Base-by-base conservation (phyloP, 2,797 vertebrate genomes). In the Chloroceryle inda region DNA sequence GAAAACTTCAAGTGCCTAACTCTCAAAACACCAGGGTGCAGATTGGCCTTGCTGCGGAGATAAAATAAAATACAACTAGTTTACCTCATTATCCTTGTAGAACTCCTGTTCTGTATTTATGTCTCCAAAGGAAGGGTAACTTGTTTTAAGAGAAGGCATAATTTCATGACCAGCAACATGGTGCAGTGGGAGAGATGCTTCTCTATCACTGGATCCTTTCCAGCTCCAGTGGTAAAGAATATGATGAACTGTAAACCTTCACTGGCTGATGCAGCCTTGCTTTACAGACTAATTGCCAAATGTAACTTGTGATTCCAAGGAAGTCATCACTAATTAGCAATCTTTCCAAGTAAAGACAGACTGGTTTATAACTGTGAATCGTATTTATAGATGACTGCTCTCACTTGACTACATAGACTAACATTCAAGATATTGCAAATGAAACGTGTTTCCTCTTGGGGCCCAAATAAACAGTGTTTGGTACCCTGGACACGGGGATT, bases 1-100 rank as follows among this genome's bases (percentile, higher is more conserved):
- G 38, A 73, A 89, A 93, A 83, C 38, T 9, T 73, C 42, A 89
- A 58, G 23, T 10, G 6, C 3, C 13, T 31, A 76, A 24, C 17
- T 85, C 76, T 52, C 37, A 23, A 79, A 93, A 31, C n/a, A 68
- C 4, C 33, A n/a, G 11, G 27, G 11, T 44, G 16, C 21, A 79
- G 23, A n/a, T 17, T 7, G 13, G 9, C 33, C 21, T 71, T 0
- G 0, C 15, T 71, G 64, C 29, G 37, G 1, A 71, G 29, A 47
- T 11, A 58, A 33, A 81, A 81, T 4, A 50, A 75, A 64, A 71
- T 47, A 40, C 20, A 52, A 11, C 17, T 7, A 2, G 5, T 52
- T 86, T 76, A 38, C 29, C 26, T 59, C 27, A 40, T 45, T 53
- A 45, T 14, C 31, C 19, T 58, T 6, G 13, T 14, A 68, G 37